Conservation (phyloP, 2,888 invertebrate genomes). For the Willowsia nigromaculata region DNA sequence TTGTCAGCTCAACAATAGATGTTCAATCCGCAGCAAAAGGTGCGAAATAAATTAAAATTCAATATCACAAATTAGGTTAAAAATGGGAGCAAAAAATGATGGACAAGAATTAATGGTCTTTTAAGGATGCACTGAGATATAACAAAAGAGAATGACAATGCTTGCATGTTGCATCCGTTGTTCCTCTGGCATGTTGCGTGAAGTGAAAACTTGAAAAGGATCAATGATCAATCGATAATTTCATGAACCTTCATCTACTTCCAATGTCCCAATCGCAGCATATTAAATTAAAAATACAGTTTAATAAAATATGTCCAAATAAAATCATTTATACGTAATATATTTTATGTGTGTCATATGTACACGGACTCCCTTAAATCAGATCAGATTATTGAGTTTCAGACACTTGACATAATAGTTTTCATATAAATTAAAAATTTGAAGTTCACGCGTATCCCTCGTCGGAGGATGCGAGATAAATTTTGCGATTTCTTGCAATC, state of each 20-base stretch:
- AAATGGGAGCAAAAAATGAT: conserved; percentile 40
- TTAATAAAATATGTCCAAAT: not conserved
- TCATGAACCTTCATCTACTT: not conserved
- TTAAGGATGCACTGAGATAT: not conserved
- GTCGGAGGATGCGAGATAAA: not conserved
- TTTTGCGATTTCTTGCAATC: not conserved
- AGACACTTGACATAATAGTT: conserved; percentile 2
- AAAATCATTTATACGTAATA: not conserved
- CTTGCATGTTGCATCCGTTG: not conserved
- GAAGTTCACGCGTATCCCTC: not conserved
- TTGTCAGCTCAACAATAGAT: not conserved
- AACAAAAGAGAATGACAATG: not conserved
- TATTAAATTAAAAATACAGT: not conserved
- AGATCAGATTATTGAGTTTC: not conserved
- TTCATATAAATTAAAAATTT: not conserved
- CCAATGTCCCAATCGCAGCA: not conserved
- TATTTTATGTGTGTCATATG: not conserved
- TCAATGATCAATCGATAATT: not conserved
- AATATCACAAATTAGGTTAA: conserved; percentile 9
- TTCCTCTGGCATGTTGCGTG: not conserved
- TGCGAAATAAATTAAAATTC: not conserved
- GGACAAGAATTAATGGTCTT: not conserved
- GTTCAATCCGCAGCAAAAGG: not conserved
- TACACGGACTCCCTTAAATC: not conserved
- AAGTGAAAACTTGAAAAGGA: not conserved